These are phyloP conservation scores for Aspidapion aeneum DNA, from an alignment of 2,888 invertebrate genomes.

Conservation along the genomic window DNA sequence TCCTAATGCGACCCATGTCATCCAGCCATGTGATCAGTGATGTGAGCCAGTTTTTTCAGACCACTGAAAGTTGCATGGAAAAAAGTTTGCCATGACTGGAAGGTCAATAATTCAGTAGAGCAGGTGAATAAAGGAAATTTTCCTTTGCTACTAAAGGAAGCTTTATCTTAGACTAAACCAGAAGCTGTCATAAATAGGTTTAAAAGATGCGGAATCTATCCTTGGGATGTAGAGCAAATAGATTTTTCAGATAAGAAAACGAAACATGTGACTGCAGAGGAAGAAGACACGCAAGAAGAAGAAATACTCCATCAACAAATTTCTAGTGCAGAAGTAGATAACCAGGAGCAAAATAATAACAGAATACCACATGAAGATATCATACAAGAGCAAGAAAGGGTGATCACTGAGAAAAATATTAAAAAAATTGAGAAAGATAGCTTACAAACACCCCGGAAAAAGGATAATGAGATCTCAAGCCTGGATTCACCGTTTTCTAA, in stretches of 20 bases:
- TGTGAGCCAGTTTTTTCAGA: slow-evolving; percentile 16
- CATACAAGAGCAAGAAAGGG: background rate
- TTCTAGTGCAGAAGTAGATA: background rate
- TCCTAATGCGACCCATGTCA: slow-evolving; percentile 23
- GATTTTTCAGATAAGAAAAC: slow-evolving; percentile 3
- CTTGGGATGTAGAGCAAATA: slow-evolving; percentile 5
- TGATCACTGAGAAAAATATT: background rate
- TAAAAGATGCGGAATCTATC: slow-evolving; percentile 10
- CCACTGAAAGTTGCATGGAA: slow-evolving; percentile 19
- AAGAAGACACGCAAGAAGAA: background rate
- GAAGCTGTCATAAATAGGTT: slow-evolving; percentile 12
- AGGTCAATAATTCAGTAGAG: slow-evolving; percentile 3
- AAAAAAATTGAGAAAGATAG: background rate
- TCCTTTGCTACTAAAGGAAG: slow-evolving; percentile 7
- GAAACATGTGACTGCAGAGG: background rate
- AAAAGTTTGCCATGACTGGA: slow-evolving; percentile 1
- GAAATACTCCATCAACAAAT: background rate
- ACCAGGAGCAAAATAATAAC: background rate
- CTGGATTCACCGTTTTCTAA: slow-evolving; percentile 1
- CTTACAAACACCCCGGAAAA: background rate
- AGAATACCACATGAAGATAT: background rate
- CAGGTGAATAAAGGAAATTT: slow-evolving; percentile 12
- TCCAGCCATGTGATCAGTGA: slow-evolving; percentile 22
- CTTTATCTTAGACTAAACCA: background rate
- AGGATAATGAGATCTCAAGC: background rate